Conservation (phyloP, 2,797 vertebrate species). For the Paguma larvata region DNA sequence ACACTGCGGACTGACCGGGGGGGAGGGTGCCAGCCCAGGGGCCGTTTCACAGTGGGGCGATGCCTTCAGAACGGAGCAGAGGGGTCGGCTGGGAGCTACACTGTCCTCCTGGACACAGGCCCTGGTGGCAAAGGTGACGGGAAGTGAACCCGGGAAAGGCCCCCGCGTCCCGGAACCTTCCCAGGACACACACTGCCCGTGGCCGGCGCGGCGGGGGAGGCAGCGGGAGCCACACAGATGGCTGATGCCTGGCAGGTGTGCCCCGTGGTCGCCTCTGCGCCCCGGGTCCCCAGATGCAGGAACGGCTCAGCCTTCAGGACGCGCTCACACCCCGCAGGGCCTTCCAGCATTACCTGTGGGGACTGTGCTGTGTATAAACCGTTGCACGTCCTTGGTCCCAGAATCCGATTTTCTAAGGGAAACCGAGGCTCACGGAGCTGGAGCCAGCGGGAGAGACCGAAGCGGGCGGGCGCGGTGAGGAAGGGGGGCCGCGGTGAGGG, state of each 20-base stretch:
- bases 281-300: no score
- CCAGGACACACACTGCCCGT: fast-evolving
- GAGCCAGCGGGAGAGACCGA: fast-evolving
- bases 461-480: background rate
- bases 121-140: background rate
- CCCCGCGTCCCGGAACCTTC: background rate
- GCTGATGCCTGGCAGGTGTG: fast-evolving
- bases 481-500: fast-evolving
- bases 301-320: fast-evolving
- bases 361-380: background rate
- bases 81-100: fast-evolving
- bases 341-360: fast-evolving
- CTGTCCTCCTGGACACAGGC: background rate
- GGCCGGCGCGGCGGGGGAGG: background rate
- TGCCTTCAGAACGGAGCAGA: background rate
- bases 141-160: background rate
- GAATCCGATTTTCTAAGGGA: background rate
- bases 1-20: background rate
- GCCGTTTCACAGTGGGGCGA: fast-evolving
- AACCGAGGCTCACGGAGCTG: fast-evolving
- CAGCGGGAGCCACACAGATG: background rate
- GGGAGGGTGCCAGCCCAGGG: no score
- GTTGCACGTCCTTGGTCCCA: fast-evolving
- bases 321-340: fast-evolving
- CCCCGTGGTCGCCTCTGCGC: fast-evolving